Conservation (phyloP, 2,797 vertebrate genomes). For the Melanotaenia pygmaea region DNA sequence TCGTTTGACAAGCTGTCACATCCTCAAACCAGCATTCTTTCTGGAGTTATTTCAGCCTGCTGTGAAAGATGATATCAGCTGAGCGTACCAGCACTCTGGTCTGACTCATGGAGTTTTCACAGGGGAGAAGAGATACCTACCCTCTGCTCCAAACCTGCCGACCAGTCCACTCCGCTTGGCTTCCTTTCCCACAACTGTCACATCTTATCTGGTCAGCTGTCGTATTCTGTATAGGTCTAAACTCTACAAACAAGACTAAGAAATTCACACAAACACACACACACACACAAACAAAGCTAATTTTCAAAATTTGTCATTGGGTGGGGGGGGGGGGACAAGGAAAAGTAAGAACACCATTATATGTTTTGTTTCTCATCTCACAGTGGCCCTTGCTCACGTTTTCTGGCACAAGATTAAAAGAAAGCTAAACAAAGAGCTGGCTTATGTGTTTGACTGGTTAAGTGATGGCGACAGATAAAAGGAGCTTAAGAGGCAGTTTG, state of each 20-base stretch:
- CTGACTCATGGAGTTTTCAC: conserved; percentile 21
- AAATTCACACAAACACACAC: not conserved
- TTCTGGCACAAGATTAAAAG: conserved; percentile 24
- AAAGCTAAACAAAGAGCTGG: conserved; percentile 34
- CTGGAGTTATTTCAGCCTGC: conserved; percentile 9
- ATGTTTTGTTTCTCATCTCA: conserved; percentile 24
- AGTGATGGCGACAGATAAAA: conserved; percentile 53
- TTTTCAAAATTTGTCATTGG: not conserved
- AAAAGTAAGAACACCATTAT: conserved; percentile 17
- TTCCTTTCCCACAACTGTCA: conserved; percentile 18
- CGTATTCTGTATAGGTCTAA: not conserved
- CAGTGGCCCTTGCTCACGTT: conserved; percentile 7
- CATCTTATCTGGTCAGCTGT: conserved; percentile 31
- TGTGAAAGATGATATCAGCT: conserved; percentile 23
- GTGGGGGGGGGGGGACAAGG: too few relatives aligned
- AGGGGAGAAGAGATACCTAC: conserved; percentile 12
- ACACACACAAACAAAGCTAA: not conserved
- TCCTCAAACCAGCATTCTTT: conserved; percentile 9
- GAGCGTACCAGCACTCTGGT: conserved; percentile 29
- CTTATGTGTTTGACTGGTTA: conserved; percentile 21
- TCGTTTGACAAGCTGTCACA: conserved; percentile 29
- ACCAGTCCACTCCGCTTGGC: conserved; percentile 23
- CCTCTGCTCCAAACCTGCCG: conserved; percentile 23
- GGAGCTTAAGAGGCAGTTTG: conserved; percentile 50
- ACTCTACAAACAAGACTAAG: conserved; percentile 7